A percentile compares a stretch with the other conserved stretches of the same genome.
Evolutionary conservation across 2,797 vertebrate genomes (phyloP).

Genomic region (Toxotes lorentzi): DNA sequence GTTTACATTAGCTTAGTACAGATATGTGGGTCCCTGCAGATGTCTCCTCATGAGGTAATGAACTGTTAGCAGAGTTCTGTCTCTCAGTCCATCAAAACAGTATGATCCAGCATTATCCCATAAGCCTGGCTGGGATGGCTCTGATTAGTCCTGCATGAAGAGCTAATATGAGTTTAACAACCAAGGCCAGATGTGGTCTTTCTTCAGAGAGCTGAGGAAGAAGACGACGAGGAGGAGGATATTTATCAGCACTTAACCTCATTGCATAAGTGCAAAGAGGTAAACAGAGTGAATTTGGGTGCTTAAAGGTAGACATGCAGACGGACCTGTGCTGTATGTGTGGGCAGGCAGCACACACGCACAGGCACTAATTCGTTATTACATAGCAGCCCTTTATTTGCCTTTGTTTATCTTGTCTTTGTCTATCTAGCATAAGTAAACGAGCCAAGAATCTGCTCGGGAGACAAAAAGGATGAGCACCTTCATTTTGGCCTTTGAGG

Average conservation of each 20-base stretch:
- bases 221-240: slow-evolving; percentile 28
- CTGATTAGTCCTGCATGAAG: slow-evolving; percentile 75
- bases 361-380: slow-evolving; percentile 31
- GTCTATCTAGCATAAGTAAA: slow-evolving; percentile 21
- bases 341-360: slow-evolving; percentile 23
- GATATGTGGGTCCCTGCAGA: slow-evolving; percentile 4
- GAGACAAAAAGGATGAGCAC: slow-evolving; percentile 61
- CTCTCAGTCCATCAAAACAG: slow-evolving; percentile 63
- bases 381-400: slow-evolving; percentile 36
- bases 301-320: slow-evolving; percentile 45
- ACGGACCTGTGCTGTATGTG: slow-evolving; percentile 9
- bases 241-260: slow-evolving; percentile 67
- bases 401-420: slow-evolving; percentile 47
- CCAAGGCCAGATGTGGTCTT: slow-evolving; percentile 77
- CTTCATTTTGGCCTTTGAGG: slow-evolving; percentile 48
- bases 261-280: slow-evolving; percentile 57
- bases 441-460: slow-evolving; percentile 64
- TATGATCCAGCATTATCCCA: slow-evolving; percentile 66
- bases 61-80: slow-evolving; percentile 44
- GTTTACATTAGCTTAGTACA: slow-evolving; percentile 4
- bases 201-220: slow-evolving; percentile 41
- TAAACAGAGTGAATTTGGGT: slow-evolving; percentile 40
- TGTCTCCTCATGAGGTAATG: slow-evolving; percentile 44
- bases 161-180: slow-evolving; percentile 74
- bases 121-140: slow-evolving; percentile 55